Conservation (phyloP, 2,888 invertebrate species). For the Trissonchulus latispiculum region DNA sequence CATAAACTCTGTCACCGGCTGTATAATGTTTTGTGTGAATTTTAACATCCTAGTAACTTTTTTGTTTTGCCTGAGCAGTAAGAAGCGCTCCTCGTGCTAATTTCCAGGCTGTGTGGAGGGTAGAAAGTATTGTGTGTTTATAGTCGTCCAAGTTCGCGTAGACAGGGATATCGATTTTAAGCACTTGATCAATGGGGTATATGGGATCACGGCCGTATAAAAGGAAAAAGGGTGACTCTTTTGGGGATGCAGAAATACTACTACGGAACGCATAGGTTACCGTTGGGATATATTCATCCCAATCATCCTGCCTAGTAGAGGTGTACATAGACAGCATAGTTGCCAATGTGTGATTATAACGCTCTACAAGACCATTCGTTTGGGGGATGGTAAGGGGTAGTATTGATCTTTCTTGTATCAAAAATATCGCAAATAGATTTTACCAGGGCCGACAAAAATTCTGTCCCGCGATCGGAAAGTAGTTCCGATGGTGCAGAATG, state of each 20-base stretch:
- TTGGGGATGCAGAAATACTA: not conserved
- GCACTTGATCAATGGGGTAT: no score
- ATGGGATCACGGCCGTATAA: constrained; percentile 1
- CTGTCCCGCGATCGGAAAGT: constrained; percentile 28
- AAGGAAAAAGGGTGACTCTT: not conserved
- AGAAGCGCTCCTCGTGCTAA: no score
- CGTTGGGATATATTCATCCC: not conserved
- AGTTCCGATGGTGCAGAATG: constrained; percentile 25
- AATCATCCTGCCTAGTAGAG: constrained; percentile 25
- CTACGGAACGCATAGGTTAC: not conserved
- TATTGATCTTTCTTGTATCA: constrained; percentile 18
- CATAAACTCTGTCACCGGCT: no score
- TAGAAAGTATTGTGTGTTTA: no score
- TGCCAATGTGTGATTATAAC: constrained; percentile 31
- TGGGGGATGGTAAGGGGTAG: constrained; percentile 24
- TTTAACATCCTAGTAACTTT: no score
- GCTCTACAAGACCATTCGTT: constrained; percentile 30
- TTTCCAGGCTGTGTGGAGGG: no score
- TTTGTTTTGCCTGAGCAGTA: no score
- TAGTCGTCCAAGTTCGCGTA: no score
- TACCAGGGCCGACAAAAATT: constrained; percentile 26
- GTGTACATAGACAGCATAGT: constrained; percentile 30
- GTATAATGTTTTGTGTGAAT: no score
- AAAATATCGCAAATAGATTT: constrained; percentile 23
- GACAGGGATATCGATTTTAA: no score